Evolutionary conservation across 2,113 vertebrate species (phyloP).

Genomic region (Eptesicus fuscus): DNA sequence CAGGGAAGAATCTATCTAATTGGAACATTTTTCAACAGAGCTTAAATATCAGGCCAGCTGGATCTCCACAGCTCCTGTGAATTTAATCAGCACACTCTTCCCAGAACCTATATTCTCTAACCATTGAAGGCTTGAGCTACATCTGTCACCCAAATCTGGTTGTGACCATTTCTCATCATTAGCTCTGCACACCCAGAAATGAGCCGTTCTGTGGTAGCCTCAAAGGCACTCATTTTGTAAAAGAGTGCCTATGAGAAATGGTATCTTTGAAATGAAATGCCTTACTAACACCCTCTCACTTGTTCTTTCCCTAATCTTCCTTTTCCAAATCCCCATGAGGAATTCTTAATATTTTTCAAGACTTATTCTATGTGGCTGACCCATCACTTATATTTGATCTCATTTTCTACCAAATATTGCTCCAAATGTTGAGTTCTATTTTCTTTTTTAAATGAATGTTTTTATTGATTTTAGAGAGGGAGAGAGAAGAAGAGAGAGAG

Average conservation of each 20-base stretch:
- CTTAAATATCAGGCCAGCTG: constrained; percentile 72
- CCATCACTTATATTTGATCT: not conserved
- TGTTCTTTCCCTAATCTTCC: not conserved
- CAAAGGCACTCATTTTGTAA: not conserved
- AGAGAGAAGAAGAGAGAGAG: not conserved
- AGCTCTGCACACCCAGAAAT: not conserved
- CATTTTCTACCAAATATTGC: not conserved
- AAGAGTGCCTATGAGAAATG: not conserved
- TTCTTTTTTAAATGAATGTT: not conserved
- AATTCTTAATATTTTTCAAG: not conserved
- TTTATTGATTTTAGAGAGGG: too few relatives aligned
- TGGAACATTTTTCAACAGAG: constrained; percentile 66
- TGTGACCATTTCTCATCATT: constrained; percentile 41
- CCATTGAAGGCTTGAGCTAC: constrained; percentile 57
- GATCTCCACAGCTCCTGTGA: constrained; percentile 65
- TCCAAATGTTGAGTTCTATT: not conserved
- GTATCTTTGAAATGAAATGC: not conserved
- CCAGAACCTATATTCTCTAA: constrained; percentile 65
- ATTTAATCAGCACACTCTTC: constrained; percentile 68
- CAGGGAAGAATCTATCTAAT: constrained; percentile 66
- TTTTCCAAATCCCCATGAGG: not conserved
- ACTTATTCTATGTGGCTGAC: not conserved
- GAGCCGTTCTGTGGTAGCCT: not conserved
- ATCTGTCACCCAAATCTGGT: constrained; percentile 73
- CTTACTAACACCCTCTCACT: not conserved